phyloP scores from a whole-genome alignment of 2,113 vertebrate genomes.

The Haemorhous mexicanus region DNA sequence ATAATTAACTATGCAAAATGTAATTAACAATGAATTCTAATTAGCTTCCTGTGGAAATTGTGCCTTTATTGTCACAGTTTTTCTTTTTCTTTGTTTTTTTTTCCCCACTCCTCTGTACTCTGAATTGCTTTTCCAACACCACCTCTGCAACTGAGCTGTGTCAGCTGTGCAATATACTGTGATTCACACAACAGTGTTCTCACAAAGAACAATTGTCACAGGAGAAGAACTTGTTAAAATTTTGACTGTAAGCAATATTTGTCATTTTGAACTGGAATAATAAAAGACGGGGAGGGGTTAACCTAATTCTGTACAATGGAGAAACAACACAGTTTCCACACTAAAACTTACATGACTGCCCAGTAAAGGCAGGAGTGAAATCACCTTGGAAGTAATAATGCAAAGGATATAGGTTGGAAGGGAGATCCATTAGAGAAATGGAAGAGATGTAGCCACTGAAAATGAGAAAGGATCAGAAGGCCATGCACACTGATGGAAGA shows the following conservation, averaged over 20 bases:
- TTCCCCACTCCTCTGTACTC: not conserved
- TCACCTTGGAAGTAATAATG: not conserved
- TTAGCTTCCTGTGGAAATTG: not conserved
- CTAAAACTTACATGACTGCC: not conserved
- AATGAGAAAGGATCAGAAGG: not conserved
- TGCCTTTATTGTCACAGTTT: not conserved
- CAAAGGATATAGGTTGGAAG: not conserved
- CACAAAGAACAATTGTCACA: not conserved
- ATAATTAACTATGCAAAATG: slow-evolving; percentile 31
- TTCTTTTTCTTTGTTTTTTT: not conserved
- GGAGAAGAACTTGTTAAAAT: not conserved
- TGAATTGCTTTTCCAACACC: not conserved
- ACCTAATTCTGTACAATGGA: not conserved
- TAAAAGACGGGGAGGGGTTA: not conserved
- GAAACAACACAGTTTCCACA: not conserved
- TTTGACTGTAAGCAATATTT: not conserved
- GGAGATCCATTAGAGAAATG: not conserved
- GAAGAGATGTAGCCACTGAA: not conserved
- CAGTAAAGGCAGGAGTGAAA: not conserved
- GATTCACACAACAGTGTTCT: not conserved
- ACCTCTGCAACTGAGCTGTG: not conserved
- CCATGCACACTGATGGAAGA: not conserved
- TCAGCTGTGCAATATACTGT: not conserved
- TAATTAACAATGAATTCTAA: slow-evolving; percentile 43
- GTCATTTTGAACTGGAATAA: not conserved